Evolutionary conservation across 2,113 vertebrate species (phyloP).

Genomic region (Rhadina sibilatrix): DNA sequence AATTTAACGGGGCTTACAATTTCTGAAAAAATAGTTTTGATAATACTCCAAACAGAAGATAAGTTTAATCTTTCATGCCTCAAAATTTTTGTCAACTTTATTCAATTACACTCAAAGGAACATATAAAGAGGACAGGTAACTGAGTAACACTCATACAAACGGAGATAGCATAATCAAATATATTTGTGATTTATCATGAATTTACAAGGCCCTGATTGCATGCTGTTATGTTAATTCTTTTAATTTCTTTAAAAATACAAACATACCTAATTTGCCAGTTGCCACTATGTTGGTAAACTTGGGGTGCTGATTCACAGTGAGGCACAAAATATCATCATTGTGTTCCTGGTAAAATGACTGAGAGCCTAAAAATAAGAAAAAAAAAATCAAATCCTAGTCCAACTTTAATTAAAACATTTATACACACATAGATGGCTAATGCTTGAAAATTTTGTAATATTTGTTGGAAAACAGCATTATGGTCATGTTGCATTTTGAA

Average conservation of each 20-base stretch:
- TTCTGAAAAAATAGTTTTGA: not conserved
- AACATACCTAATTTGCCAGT: conserved; percentile 99
- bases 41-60: conserved; percentile 10
- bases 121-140: conserved; percentile 59
- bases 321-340: conserved; percentile 99
- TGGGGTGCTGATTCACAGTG: conserved; percentile 98
- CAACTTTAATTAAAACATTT: not conserved
- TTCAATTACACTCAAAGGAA: conserved; percentile 4
- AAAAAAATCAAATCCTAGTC: not conserved
- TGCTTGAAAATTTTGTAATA: not conserved
- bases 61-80: not conserved
- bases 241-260: conserved; percentile 78
- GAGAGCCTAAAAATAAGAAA: conserved; percentile 81
- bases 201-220: conserved; percentile 36
- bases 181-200: conserved; percentile 37
- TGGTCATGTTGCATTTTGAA: not conserved
- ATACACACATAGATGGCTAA: not conserved
- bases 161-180: conserved; percentile 39
- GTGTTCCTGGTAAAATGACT: conserved; percentile 98
- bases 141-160: conserved; percentile 68
- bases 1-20: conserved; percentile 32
- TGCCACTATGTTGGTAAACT: conserved; percentile 98
- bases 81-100: not conserved
- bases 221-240: conserved; percentile 51
- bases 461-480: not conserved